These are phyloP conservation scores for Ophraella communa DNA, from an alignment of 2,888 invertebrate genomes.

Conservation along the genomic window DNA sequence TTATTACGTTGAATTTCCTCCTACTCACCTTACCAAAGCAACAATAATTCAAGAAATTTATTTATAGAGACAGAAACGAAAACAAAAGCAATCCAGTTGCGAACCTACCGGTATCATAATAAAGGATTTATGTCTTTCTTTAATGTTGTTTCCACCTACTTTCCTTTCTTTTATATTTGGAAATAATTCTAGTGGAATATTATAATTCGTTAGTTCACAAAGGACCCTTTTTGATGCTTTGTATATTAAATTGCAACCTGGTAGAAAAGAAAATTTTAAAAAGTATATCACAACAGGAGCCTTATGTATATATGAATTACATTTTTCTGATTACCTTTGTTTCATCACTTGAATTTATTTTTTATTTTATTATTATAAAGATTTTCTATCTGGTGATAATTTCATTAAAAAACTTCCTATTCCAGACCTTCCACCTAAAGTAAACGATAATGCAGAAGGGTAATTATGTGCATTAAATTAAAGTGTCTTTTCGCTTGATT, in stretches of 20 bases:
- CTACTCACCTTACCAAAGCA: slow-evolving; percentile 20
- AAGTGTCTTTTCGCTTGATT: too few relatives aligned
- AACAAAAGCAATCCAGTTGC: slow-evolving; percentile 32
- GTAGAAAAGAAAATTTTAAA: too few relatives aligned
- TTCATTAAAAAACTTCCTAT: too few relatives aligned
- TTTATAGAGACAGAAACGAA: slow-evolving; percentile 30
- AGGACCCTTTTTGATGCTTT: not conserved
- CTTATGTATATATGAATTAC: too few relatives aligned
- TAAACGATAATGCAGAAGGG: too few relatives aligned
- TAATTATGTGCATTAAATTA: too few relatives aligned
- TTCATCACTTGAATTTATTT: too few relatives aligned
- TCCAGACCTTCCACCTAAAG: too few relatives aligned
- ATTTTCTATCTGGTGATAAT: too few relatives aligned
- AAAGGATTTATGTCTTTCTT: slow-evolving; percentile 30
- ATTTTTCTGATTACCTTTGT: too few relatives aligned
- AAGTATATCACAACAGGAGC: too few relatives aligned
- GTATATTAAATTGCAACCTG: not conserved
- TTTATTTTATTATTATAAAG: too few relatives aligned
- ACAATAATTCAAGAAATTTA: slow-evolving; percentile 33
- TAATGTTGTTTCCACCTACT: slow-evolving; percentile 30
- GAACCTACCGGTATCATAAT: slow-evolving; percentile 30
- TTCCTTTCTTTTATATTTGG: slow-evolving; percentile 8
- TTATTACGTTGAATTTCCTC: slow-evolving; percentile 24
- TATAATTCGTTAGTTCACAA: slow-evolving; percentile 5
- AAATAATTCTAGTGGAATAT: slow-evolving; percentile 17